Base-by-base conservation (phyloP, 2,797 vertebrate genomes). In the Cuniculus paca region DNA sequence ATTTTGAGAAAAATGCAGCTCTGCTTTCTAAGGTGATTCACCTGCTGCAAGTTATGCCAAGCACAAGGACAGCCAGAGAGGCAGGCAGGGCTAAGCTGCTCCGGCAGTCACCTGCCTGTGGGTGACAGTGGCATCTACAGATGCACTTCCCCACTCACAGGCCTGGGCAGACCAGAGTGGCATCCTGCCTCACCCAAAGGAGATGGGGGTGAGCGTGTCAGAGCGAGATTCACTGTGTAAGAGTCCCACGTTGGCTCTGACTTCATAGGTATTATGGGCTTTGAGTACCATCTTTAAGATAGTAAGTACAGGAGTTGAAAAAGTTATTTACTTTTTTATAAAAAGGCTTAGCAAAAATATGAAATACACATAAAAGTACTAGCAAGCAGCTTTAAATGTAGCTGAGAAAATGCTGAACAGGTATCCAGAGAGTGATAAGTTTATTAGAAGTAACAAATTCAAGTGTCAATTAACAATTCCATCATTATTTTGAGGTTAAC, bases 131-230 rank as follows among this genome's bases (percentile, higher is more conserved):
- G 52, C 7, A 0, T 7, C 12, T 12, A 6, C 12, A 45, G 17
- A 48, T 31, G 48, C 6, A 3, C 56, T 19, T 56, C 58, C 70
- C 48, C 34, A 39, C 24, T 16, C 10, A 26, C 20, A 10, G n/a
- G 42, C 22, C 78, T 31, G 61, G 26, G 58, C 14, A 28, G 45
- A 39, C 0, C 1, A 11, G 4, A 13, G 28, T 0, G 19, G 5
- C 19, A 10, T 9, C 24, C 17, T 45, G 28, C n/a, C 26, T 61
- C 39, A 26, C 26, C 54, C 12, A 28, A 1, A 34, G 80, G 24
- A 85, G 36, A 13, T 2, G 8, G 0, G 1, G 20, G 28, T 11
- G 17, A 12, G 10, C 1, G 36, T 12, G 34, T 42, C 14, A n/a
- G 50, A 84, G 22, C 13, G 7, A 14, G 20, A 63, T 13, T 3